These are phyloP conservation scores for Cryptocheilus praepositus DNA, from an alignment of 2,888 invertebrate genomes.

Conservation along the genomic window DNA sequence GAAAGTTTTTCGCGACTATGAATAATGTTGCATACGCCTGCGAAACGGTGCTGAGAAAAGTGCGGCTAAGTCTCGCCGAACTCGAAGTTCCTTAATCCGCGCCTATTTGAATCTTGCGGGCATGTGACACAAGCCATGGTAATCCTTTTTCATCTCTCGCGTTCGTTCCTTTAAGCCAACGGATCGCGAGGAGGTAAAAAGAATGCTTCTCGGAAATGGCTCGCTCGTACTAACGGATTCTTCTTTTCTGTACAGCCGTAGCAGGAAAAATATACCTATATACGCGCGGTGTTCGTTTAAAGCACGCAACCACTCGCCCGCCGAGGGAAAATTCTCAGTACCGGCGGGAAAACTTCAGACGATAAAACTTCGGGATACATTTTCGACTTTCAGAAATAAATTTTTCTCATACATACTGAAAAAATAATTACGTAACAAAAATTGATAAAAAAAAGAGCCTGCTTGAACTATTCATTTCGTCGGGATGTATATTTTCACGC, in stretches of 20 bases:
- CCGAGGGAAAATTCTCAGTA: background rate
- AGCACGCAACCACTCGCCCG: background rate
- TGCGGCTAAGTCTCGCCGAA: background rate
- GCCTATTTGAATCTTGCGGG: conserved; percentile 4
- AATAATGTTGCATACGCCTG: conserved; percentile 25
- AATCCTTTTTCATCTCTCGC: background rate
- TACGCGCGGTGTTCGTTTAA: background rate
- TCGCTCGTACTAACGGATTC: background rate
- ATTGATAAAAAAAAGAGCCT: too few species aligned
- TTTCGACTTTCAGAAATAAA: background rate
- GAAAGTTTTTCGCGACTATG: conserved; percentile 2
- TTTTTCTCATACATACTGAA: too few species aligned
- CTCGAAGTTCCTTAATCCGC: conserved; percentile 13
- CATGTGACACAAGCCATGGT: conserved; percentile 4
- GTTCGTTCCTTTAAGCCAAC: background rate
- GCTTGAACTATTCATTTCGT: too few species aligned
- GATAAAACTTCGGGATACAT: background rate
- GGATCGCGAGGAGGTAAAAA: background rate
- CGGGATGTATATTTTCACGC: too few species aligned
- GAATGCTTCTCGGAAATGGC: background rate
- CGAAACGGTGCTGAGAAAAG: conserved; percentile 7
- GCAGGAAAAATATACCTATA: conserved; percentile 4
- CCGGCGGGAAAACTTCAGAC: background rate
- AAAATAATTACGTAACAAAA: too few species aligned
- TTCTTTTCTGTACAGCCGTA: too few species aligned